These are phyloP conservation scores for Dendrocincla fuliginosa DNA, from an alignment of 2,797 vertebrate species.

Conservation along the genomic window DNA sequence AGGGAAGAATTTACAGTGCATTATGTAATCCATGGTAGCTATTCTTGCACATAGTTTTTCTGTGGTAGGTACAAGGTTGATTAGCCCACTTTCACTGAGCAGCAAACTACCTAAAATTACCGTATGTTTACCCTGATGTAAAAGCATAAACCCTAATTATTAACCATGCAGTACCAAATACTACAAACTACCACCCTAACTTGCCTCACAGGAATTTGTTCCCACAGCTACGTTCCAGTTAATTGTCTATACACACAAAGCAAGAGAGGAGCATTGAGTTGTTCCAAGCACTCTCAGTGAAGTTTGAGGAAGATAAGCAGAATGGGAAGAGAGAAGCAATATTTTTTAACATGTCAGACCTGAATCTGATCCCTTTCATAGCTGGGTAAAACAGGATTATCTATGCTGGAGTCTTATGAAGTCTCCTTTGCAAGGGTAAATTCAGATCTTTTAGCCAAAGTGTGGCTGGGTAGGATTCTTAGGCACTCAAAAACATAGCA, in stretches of 20 bases:
- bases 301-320: not conserved
- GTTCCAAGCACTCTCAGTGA: not conserved
- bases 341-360: not conserved
- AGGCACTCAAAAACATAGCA: not conserved
- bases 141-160: not conserved
- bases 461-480: not conserved
- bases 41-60: not conserved
- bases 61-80: not conserved
- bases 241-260: not conserved
- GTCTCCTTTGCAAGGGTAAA: not conserved
- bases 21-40: not conserved
- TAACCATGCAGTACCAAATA: not conserved
- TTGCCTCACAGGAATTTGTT: not conserved
- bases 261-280: not conserved
- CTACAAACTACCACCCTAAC: not conserved
- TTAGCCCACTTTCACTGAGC: not conserved
- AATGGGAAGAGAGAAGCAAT: not conserved
- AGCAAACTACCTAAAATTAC: not conserved
- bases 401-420: not conserved
- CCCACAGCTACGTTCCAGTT: not conserved
- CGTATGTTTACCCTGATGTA: not conserved
- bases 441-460: not conserved
- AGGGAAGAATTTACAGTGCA: not conserved
- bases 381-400: not conserved
- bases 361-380: not conserved